A percentile compares a stretch with the other conserved stretches of the same genome.
phyloP scores from a whole-genome alignment of 1,140 invertebrate species.

The Oreohelix idahoensis region DNA sequence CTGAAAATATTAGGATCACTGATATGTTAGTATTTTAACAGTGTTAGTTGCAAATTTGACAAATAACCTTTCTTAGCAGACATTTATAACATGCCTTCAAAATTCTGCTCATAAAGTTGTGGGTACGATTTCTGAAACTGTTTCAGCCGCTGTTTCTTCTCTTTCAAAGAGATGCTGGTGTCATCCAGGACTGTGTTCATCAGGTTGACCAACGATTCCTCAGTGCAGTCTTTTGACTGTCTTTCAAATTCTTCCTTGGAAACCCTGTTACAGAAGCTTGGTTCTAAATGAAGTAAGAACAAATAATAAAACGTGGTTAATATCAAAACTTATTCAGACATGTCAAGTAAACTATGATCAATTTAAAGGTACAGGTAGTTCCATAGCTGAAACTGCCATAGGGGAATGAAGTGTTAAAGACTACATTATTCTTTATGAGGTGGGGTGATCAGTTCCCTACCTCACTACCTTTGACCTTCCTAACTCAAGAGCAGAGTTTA shows the following conservation, averaged over 20 bases:
- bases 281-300: slow-evolving; percentile 42
- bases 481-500: no score
- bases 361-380: no score
- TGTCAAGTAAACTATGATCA: no score
- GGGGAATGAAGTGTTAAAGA: no score
- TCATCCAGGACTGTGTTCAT: slow-evolving; percentile 72
- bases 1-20: no score
- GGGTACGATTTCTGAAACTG: slow-evolving; percentile 70
- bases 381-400: no score
- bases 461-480: no score
- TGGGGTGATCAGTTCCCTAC: no score
- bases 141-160: slow-evolving; percentile 72
- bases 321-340: background rate
- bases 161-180: slow-evolving; percentile 70
- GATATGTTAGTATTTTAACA: background rate
- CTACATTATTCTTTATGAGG: no score
- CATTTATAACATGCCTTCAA: slow-evolving; percentile 56
- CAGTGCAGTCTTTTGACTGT: slow-evolving; percentile 68
- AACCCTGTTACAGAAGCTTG: slow-evolving; percentile 61
- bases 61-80: background rate
- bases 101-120: slow-evolving; percentile 62
- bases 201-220: slow-evolving; percentile 65
- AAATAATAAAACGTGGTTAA: background rate
- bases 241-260: slow-evolving; percentile 68
- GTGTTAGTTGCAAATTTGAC: background rate